These are phyloP conservation scores for Apomyelois bistriatella DNA, from an alignment of 2,888 invertebrate species.

Conservation along the genomic window DNA sequence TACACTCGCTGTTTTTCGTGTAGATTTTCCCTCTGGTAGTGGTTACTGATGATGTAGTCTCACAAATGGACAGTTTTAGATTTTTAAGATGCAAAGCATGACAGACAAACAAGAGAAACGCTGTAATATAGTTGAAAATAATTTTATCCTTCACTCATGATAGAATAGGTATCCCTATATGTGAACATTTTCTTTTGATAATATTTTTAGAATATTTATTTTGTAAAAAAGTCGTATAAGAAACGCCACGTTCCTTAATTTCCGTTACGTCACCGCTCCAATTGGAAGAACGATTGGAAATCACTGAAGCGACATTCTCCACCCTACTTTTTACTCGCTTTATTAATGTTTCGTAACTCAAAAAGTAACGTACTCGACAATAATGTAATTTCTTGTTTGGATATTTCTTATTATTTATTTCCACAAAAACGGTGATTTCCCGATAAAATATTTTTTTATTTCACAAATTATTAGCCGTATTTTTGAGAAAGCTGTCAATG, in stretches of 20 bases:
- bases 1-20: not conserved
- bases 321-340: conserved; percentile 31
- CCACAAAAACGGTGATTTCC: not conserved
- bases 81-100: too few species aligned
- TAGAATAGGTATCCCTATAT: too few species aligned
- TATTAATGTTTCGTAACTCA: conserved; percentile 10
- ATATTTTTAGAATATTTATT: conserved; percentile 24
- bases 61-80: too few species aligned
- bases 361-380: not conserved
- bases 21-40: not conserved
- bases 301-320: conserved; percentile 56
- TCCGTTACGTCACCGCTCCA: conserved; percentile 77
- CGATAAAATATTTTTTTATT: not conserved
- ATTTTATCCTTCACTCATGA: too few species aligned
- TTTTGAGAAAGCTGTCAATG: too few species aligned
- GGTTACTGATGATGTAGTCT: not conserved
- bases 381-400: not conserved
- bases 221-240: conserved; percentile 46
- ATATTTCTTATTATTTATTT: not conserved
- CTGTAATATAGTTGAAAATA: too few species aligned
- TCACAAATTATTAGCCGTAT: too few species aligned
- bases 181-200: not conserved
- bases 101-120: too few species aligned
- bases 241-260: conserved; percentile 69
- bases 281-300: conserved; percentile 72